Percentiles rank a stretch among this genome's conserved stretches.
Evolutionary conservation across 2,797 vertebrate genomes (phyloP).

Genomic region (Scolopax bukidnonensis): DNA sequence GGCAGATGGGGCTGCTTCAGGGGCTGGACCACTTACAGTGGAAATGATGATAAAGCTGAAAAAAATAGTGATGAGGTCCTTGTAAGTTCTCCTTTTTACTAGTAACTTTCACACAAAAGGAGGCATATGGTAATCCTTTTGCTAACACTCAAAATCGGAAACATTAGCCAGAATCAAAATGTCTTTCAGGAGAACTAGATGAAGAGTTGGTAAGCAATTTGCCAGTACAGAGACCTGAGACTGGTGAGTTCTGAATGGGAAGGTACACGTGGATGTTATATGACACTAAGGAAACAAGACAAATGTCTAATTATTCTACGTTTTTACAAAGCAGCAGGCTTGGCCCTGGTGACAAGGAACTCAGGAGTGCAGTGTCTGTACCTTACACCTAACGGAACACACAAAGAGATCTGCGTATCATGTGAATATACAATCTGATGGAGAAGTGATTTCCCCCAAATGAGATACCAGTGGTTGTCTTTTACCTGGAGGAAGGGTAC

Average conservation of each 20-base stretch:
- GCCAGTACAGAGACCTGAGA: not conserved
- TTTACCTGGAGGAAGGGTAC: conserved; percentile 77
- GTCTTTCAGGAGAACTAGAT: not conserved
- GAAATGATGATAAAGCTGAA: not conserved
- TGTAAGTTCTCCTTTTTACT: not conserved
- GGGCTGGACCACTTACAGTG: not conserved
- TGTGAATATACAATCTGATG: not conserved
- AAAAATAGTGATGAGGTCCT: not conserved
- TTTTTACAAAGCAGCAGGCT: not conserved
- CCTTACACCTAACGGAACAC: not conserved
- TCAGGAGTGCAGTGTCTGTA: not conserved
- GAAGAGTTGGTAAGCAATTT: not conserved
- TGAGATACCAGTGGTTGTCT: not conserved
- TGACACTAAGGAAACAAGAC: not conserved
- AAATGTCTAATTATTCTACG: not conserved
- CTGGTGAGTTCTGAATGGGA: not conserved
- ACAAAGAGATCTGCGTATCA: not conserved
- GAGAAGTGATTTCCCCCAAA: not conserved
- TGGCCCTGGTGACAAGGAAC: not conserved
- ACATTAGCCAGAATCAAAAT: not conserved
- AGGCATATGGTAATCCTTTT: not conserved
- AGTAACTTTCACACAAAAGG: not conserved
- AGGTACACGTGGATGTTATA: not conserved
- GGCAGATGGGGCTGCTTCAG: not conserved
- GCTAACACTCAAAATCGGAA: not conserved